Evolutionary conservation across 2,113 vertebrate genomes (phyloP), one percentile per base, ranked within the genome.

Genomic region (Brachyhypopomus occidentalis): DNA sequence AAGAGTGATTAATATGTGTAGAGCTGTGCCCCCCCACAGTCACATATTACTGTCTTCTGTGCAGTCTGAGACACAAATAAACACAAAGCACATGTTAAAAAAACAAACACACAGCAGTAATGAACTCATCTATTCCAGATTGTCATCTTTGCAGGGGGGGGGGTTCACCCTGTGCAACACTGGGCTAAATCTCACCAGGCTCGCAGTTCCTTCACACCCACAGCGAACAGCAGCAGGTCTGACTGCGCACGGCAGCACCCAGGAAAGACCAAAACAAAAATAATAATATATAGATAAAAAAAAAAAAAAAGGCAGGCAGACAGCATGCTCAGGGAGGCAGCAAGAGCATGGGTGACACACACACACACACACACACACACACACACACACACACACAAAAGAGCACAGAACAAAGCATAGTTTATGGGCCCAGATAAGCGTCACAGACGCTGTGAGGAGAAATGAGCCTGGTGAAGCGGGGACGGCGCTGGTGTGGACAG

Each of bases 1-100:
- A 77, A 19, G 30, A 74, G 48, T 48, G 84, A 84, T 79, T 85
- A 77, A 87, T 85, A 78, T 69, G 63, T 73, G 72, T 75, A 30
- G 70, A 85, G 55, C 30, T 41, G 22, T 41, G 22, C 76, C 82
- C 22, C 66, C 66, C 72, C 75, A 41, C 78, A 83, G 62, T 67
- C 60, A 72, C 81, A 78, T 56, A 82, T 84, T 70, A 82, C 23
- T 67, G 60, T 73, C 63, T 75, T 55, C 22, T 41, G 59, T 73
- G 45, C 34, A 41, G 48, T 69, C 20, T 63, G 20, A 79, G 56
- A 27, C 60, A 58, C 79, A 66, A 74, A n/a, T 67, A 75, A 74
- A 74, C 71, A 74, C 14, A 74, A 48, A 41, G 63, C 30, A 25
- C 19, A 14, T 41, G 41, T 9, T 9, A 2, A 12, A 0, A 55